A percentile compares a stretch with the other conserved stretches of the same genome.
Evolutionary conservation across 2,888 invertebrate genomes (phyloP).

Genomic region (Idaea dimidiata): DNA sequence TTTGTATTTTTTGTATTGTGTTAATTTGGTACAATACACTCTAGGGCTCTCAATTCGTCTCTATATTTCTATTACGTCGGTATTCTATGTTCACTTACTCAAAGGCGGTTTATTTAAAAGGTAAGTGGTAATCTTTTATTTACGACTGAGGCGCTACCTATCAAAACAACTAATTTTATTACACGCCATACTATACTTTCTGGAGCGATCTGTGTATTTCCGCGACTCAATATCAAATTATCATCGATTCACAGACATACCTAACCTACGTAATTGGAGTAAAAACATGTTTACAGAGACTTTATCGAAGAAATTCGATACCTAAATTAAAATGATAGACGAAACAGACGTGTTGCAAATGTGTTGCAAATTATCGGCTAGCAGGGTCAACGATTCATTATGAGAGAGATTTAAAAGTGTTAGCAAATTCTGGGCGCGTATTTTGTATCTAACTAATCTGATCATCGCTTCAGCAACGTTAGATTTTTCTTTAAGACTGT

Average conservation of each 20-base stretch:
- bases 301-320: slow-evolving; percentile 26
- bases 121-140: no score
- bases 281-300: slow-evolving; percentile 5
- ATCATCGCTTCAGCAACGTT: not conserved
- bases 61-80: no score
- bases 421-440: not conserved
- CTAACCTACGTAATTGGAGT: slow-evolving; percentile 9
- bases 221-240: not conserved
- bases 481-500: no score
- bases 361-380: not conserved
- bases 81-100: no score
- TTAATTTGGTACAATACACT: no score
- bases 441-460: not conserved
- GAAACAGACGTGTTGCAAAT: not conserved
- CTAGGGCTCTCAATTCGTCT: no score
- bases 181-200: not conserved
- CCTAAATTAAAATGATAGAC: slow-evolving; percentile 6
- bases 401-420: not conserved
- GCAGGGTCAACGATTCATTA: not conserved
- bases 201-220: not conserved
- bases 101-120: no score
- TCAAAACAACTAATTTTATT: not conserved
- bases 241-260: not conserved
- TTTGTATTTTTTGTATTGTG: no score
- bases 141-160: no score